phyloP scores from a whole-genome alignment of 1,140 invertebrate species.

The Aphelinus certus region DNA sequence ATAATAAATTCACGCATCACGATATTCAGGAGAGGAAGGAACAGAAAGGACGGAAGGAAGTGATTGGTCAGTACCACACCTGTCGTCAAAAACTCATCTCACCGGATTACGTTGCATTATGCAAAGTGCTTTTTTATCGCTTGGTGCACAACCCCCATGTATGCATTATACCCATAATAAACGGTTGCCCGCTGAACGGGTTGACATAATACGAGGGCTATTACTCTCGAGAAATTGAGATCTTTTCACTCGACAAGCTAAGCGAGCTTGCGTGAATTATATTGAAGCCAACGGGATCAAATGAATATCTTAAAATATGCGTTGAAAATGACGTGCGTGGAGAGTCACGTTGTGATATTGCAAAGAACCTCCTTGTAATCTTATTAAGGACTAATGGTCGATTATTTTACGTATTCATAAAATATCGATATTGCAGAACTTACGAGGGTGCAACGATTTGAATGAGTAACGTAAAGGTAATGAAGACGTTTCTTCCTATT shows the following conservation, averaged over 20 bases:
- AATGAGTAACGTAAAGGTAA: too few relatives aligned
- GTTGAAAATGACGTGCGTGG: neutral
- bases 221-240: conserved; percentile 55
- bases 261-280: conserved; percentile 1
- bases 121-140: conserved; percentile 62
- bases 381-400: neutral
- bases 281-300: neutral
- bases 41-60: conserved; percentile 42
- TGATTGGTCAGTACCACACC: conserved; percentile 49
- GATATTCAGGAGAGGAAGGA: conserved; percentile 24
- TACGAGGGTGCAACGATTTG: too few relatives aligned
- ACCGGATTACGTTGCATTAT: conserved; percentile 64
- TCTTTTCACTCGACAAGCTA: neutral
- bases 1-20: conserved; percentile 62
- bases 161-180: conserved; percentile 52
- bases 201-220: conserved; percentile 65
- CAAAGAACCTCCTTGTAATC: neutral
- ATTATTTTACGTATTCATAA: too few relatives aligned
- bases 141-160: conserved; percentile 40
- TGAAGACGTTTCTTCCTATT: too few relatives aligned
- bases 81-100: conserved; percentile 57
- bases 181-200: conserved; percentile 60
- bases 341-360: conserved; percentile 16
- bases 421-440: too few relatives aligned
- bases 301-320: conserved; percentile 9